Percentiles rank a stretch among this genome's conserved stretches.
Evolutionary conservation across 2,888 invertebrate genomes (phyloP).

Genomic region (Plebejus anna): DNA sequence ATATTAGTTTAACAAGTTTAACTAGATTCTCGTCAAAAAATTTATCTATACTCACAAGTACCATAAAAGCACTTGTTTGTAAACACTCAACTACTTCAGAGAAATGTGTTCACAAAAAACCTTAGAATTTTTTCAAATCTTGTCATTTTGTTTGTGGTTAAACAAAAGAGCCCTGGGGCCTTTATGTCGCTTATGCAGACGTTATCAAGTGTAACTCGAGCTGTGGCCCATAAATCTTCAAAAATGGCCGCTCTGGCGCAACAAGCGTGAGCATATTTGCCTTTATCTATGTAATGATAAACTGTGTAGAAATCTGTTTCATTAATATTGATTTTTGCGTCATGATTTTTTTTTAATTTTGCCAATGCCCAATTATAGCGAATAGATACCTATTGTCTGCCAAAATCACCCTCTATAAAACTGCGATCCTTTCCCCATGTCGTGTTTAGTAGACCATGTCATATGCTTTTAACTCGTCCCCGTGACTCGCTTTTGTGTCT

Average conservation of each 20-base stretch:
- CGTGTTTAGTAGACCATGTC: constrained; percentile 59
- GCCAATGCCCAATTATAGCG: background rate
- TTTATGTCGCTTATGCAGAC: constrained; percentile 56
- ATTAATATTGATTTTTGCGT: background rate
- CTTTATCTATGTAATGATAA: constrained; percentile 28
- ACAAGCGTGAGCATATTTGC: constrained; percentile 56
- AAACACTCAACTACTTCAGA: background rate
- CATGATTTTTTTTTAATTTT: background rate
- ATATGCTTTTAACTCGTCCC: constrained; percentile 64
- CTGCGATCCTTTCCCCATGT: constrained; percentile 46
- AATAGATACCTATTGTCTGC: background rate
- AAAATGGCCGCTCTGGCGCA: constrained; percentile 67
- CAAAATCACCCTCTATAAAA: constrained; percentile 24
- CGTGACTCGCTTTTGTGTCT: constrained; percentile 65
- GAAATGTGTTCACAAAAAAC: constrained; percentile 21
- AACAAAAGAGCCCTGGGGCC: constrained; percentile 47
- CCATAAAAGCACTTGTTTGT: background rate
- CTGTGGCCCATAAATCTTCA: constrained; percentile 66
- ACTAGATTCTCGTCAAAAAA: background rate
- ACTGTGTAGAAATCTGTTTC: background rate
- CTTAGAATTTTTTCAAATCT: constrained; percentile 39
- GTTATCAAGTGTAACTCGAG: constrained; percentile 72
- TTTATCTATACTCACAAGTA: background rate
- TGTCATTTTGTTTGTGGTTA: constrained; percentile 52
- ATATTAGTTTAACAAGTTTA: too few relatives aligned